Percentiles rank a stretch among this genome's conserved stretches.
These are phyloP conservation scores for Cyphomyrus discorhynchus DNA, from an alignment of 2,113 vertebrate species.

Conservation along the genomic window DNA sequence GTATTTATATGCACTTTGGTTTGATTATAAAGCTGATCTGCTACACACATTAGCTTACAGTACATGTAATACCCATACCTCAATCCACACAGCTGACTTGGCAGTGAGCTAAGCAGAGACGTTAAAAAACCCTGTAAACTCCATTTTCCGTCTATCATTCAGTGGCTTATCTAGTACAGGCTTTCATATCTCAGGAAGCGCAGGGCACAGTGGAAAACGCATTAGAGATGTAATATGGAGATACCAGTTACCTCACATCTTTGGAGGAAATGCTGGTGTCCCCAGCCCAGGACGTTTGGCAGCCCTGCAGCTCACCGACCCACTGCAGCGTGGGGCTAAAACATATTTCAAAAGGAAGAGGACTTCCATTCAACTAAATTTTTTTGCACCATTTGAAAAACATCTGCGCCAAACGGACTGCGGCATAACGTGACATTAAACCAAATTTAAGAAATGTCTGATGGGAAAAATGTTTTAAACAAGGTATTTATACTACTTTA, in stretches of 20 bases:
- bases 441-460: not conserved
- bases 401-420: not conserved
- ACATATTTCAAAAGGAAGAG: not conserved
- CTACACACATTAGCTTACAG: not conserved
- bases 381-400: not conserved
- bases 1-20: not conserved
- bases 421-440: not conserved
- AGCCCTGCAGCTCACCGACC: not conserved
- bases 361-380: not conserved
- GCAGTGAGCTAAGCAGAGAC: not conserved
- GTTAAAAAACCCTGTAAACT: not conserved
- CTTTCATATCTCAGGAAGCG: not conserved
- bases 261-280: not conserved
- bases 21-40: not conserved
- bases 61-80: not conserved
- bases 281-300: not conserved
- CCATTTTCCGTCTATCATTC: not conserved
- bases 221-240: too few relatives aligned
- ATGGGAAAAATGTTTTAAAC: not conserved
- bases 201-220: not conserved
- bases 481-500: not conserved
- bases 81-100: not conserved
- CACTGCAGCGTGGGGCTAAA: not conserved
- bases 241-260: too few relatives aligned
- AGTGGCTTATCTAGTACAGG: not conserved